Evolutionary conservation across 2,797 vertebrate species (phyloP).

Genomic region (Paramormyrops hopkinsi): DNA sequence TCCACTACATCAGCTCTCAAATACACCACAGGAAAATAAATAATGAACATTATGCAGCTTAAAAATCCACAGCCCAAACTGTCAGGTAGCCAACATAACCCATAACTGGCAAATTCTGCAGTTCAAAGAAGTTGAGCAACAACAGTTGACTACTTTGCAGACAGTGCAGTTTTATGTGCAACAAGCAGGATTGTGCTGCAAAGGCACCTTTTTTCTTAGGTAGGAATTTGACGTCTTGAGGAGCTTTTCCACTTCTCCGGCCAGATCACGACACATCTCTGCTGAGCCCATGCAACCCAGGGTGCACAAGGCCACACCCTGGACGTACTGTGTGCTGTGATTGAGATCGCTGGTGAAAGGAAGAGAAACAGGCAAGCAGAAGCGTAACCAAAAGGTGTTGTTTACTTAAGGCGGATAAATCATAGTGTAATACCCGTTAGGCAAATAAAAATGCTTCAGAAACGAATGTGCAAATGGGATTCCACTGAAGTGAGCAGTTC

Average conservation of each 20-base stretch:
- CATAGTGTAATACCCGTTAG: not conserved
- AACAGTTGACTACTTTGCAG: not conserved
- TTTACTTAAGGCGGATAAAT: not conserved
- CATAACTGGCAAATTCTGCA: not conserved
- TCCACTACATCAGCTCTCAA: not conserved
- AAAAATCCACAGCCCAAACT: not conserved
- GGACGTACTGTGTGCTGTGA: conserved; percentile 98
- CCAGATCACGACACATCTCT: conserved; percentile 98
- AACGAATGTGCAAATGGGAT: not conserved
- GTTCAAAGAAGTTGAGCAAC: not conserved
- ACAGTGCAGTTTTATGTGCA: not conserved
- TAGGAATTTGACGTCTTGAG: conserved; percentile 99
- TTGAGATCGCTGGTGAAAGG: conserved; percentile 83
- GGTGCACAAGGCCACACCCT: conserved; percentile 95
- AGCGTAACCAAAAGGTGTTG: not conserved
- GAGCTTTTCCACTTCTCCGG: conserved; percentile 97
- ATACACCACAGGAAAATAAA: not conserved
- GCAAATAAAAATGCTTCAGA: not conserved
- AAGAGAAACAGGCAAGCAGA: not conserved
- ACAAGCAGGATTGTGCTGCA: not conserved
- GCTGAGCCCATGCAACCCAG: conserved; percentile 98
- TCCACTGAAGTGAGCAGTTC: not conserved
- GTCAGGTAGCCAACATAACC: not conserved
- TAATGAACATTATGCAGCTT: not conserved
- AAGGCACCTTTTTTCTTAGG: conserved; percentile 92